phyloP scores from a whole-genome alignment of 2,113 vertebrate species.

The Gymnogyps californianus region DNA sequence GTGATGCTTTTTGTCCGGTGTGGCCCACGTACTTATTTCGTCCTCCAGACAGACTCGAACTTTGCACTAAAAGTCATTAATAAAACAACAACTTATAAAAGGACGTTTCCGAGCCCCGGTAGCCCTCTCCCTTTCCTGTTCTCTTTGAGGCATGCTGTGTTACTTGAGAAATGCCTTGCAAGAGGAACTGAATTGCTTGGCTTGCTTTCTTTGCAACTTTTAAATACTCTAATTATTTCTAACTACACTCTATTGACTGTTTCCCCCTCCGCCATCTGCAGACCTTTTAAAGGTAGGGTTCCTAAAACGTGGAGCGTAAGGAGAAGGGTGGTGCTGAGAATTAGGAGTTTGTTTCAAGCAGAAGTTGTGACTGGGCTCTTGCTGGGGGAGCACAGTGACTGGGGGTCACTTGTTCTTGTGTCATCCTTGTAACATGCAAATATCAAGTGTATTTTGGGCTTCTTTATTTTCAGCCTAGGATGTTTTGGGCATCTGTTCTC shows the following conservation, averaged over 20 bases:
- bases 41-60: background rate
- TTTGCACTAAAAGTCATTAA: background rate
- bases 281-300: background rate
- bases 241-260: background rate
- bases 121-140: background rate
- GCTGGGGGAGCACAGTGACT: background rate
- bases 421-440: background rate
- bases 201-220: background rate
- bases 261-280: background rate
- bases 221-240: background rate
- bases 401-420: background rate
- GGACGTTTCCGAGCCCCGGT: background rate
- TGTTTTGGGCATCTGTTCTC: background rate
- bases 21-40: accelerated
- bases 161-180: background rate
- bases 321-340: background rate
- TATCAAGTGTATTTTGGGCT: background rate
- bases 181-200: background rate
- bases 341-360: background rate
- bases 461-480: background rate
- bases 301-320: background rate
- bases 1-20: background rate
- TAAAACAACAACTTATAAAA: background rate
- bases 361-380: background rate
- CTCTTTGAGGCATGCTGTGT: background rate